Evolutionary conservation across 2,113 vertebrate genomes (phyloP).

Genomic region (Nothobranchius furzeri): DNA sequence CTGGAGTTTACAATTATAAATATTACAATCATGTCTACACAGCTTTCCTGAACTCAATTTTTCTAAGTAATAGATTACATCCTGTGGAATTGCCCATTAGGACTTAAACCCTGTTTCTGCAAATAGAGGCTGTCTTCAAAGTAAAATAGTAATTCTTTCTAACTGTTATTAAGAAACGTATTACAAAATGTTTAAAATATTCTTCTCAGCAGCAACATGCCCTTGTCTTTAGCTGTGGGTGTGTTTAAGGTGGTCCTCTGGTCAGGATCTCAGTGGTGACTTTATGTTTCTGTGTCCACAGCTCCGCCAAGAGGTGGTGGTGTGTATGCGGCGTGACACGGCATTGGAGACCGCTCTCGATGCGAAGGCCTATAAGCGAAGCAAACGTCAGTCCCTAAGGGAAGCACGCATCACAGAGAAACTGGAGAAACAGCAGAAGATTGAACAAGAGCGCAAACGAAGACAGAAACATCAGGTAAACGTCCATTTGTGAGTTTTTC

Average conservation of each 20-base stretch:
- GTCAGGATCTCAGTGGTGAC: neutral
- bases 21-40: too few species aligned
- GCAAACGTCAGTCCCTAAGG: slow-evolving; percentile 92
- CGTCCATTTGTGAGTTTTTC: slow-evolving; percentile 84
- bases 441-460: slow-evolving; percentile 95
- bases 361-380: slow-evolving; percentile 96
- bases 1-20: too few species aligned
- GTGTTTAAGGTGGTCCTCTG: neutral
- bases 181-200: too few species aligned
- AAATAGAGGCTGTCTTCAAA: too few species aligned
- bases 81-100: too few species aligned
- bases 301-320: slow-evolving; percentile 97
- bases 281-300: slow-evolving; percentile 45
- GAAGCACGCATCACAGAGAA: slow-evolving; percentile 98
- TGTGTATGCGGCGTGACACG: slow-evolving; percentile 96
- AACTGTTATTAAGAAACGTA: too few species aligned
- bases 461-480: slow-evolving; percentile 95
- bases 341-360: slow-evolving; percentile 95
- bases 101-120: too few species aligned
- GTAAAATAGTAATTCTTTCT: too few species aligned
- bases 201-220: neutral
- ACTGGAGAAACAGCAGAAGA: slow-evolving; percentile 99
- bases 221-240: neutral
- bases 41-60: too few species aligned
- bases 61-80: too few species aligned